Evolutionary conservation across 2,888 invertebrate species (phyloP), one percentile per base, ranked within the genome.

Genomic region (Ariolimax columbianus): DNA sequence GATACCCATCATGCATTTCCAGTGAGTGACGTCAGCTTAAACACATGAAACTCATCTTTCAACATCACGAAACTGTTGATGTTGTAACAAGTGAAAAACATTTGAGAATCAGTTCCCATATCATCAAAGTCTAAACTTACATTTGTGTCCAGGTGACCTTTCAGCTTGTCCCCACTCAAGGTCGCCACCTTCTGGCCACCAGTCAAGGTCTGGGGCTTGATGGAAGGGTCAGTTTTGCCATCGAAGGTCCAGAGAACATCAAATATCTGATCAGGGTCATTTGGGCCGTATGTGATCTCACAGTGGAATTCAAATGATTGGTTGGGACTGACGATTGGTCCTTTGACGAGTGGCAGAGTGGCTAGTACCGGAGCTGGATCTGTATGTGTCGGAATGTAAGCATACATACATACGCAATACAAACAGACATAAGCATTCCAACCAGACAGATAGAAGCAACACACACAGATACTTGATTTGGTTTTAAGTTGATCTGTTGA

Each of bases 251-350:
- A 73, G 7, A 43, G 4, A 4, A 73, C 73, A 14, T 40, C 26
- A 40, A 73, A 73, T 14, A 40, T 26, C 26, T 73, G 73, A n/a
- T 73, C 73, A 14, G 73, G 26, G n/a, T 73, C 73, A 17, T 73
- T n/a, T 26, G 73, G 43, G 4, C 43, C 73, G 14, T 33, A 73
- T n/a, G 40, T 26, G n/a, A 73, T n/a, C 40, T 40, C 11, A 7
- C 73, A 73, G 6, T n/a, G 43, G n/a, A 36, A 43, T 19, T 70
- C 70, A n/a, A 73, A 40, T 7, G 43, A 26, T 11, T 73, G 17
- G 73, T 73, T n/a, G n/a, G 43, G 0, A 26, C 17, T 9, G n/a
- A 73, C 43, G 26, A 26, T 43, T 7, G 73, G 73, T 40, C 73
- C 73, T 4, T 43, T 40, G 26, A 43, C 43, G n/a, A 73, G 26